Evolutionary conservation across 2,888 invertebrate species (phyloP).

Genomic region (Teinopalpus imperialis): DNA sequence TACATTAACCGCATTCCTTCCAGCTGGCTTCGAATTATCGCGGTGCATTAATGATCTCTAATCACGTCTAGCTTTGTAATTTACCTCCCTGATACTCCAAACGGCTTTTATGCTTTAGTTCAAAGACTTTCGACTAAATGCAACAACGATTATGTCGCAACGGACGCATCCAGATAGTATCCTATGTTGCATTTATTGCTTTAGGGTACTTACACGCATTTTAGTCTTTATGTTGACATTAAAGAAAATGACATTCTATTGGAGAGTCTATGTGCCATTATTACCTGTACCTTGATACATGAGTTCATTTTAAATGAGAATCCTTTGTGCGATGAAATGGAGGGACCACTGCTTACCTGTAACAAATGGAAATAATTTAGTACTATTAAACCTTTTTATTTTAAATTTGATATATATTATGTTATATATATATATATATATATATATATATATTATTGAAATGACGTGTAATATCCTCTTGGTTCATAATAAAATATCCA

Average conservation of each 20-base stretch:
- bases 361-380: conserved; percentile 35
- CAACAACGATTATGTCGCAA: conserved; percentile 34
- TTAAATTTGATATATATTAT: too few species aligned
- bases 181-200: conserved; percentile 38
- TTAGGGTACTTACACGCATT: conserved; percentile 38
- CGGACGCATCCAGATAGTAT: conserved; percentile 36
- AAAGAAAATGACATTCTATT: conserved; percentile 39
- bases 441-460: too few species aligned
- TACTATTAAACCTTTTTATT: too few species aligned
- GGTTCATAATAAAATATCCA: too few species aligned
- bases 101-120: conserved; percentile 10
- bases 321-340: too few species aligned
- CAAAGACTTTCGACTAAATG: conserved; percentile 20
- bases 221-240: conserved; percentile 36
- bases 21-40: conserved; percentile 21
- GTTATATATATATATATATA: too few species aligned
- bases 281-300: background rate
- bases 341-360: conserved; percentile 52
- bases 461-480: too few species aligned
- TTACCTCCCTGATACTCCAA: conserved; percentile 23
- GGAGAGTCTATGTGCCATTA: conserved; percentile 32
- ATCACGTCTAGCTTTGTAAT: conserved; percentile 24
- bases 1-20: conserved; percentile 25
- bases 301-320: conserved; percentile 16
- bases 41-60: conserved; percentile 25